phyloP scores from a whole-genome alignment of 2,888 invertebrate species.

The Zygogramma bicolorata region DNA sequence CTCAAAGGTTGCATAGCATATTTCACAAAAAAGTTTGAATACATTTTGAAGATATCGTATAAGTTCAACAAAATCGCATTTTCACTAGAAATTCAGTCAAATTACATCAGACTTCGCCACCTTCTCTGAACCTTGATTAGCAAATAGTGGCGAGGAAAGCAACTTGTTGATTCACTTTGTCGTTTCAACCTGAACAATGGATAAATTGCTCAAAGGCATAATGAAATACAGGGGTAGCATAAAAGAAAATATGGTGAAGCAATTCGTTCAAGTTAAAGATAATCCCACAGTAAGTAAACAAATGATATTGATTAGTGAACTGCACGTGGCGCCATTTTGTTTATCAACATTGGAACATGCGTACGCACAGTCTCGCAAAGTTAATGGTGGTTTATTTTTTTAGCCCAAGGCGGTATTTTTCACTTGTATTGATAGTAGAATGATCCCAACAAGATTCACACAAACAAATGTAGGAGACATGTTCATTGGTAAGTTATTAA shows the following conservation, averaged over 20 bases:
- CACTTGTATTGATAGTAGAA: constrained; percentile 98
- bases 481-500: constrained; percentile 90
- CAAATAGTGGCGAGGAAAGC: neutral
- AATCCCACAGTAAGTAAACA: constrained; percentile 82
- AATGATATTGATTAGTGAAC: neutral
- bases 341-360: constrained; percentile 2
- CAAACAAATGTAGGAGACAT: constrained; percentile 97
- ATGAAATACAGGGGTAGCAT: constrained; percentile 89
- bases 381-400: constrained; percentile 57
- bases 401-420: constrained; percentile 98
- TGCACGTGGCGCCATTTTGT: neutral
- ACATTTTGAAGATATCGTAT: too few species aligned
- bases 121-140: constrained; percentile 12
- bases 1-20: too few species aligned
- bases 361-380: constrained; percentile 2
- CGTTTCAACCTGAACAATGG: constrained; percentile 71
- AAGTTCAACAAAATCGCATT: too few species aligned
- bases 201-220: constrained; percentile 88
- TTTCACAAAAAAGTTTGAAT: too few species aligned
- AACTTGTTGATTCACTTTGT: neutral
- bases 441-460: constrained; percentile 95
- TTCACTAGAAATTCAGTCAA: too few species aligned
- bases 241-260: constrained; percentile 89
- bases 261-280: constrained; percentile 90
- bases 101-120: neutral